Percentiles rank a stretch among this genome's conserved stretches.
phyloP scores from a whole-genome alignment of 2,888 invertebrate genomes.

The Plebejus argus region DNA sequence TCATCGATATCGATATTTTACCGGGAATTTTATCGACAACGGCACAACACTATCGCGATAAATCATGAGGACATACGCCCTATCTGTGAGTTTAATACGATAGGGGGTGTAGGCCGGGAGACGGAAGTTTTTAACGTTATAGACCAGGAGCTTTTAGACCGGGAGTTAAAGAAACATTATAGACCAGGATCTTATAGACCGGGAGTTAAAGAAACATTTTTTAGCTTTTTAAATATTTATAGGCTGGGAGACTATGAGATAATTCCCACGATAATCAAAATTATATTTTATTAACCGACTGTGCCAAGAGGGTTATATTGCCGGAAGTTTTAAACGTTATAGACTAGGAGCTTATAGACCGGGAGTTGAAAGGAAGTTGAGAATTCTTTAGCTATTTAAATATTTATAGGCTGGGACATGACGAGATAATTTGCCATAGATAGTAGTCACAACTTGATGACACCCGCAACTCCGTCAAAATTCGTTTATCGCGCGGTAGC shows the following conservation, averaged over 20 bases:
- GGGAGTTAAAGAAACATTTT: not conserved
- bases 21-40: slow-evolving; percentile 28
- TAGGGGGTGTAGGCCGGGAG: slow-evolving; percentile 48
- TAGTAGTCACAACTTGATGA: no score
- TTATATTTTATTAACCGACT: no score
- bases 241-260: no score
- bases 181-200: slow-evolving; percentile 37
- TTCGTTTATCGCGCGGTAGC: no score
- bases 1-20: not conserved
- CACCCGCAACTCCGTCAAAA: no score
- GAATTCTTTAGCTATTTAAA: not conserved
- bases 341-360: slow-evolving; percentile 37
- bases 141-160: slow-evolving; percentile 37
- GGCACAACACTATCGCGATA: slow-evolving; percentile 62
- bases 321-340: slow-evolving; percentile 50
- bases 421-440: no score
- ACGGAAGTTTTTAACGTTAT: slow-evolving; percentile 51
- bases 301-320: slow-evolving; percentile 28
- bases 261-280: no score
- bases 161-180: not conserved
- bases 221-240: not conserved
- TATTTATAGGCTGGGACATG: not conserved
- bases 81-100: slow-evolving; percentile 79
- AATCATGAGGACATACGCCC: slow-evolving; percentile 77
- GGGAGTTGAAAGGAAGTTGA: not conserved